Evolutionary conservation across 2,797 vertebrate species (phyloP).

Genomic region (Sebastolobus alascanus): DNA sequence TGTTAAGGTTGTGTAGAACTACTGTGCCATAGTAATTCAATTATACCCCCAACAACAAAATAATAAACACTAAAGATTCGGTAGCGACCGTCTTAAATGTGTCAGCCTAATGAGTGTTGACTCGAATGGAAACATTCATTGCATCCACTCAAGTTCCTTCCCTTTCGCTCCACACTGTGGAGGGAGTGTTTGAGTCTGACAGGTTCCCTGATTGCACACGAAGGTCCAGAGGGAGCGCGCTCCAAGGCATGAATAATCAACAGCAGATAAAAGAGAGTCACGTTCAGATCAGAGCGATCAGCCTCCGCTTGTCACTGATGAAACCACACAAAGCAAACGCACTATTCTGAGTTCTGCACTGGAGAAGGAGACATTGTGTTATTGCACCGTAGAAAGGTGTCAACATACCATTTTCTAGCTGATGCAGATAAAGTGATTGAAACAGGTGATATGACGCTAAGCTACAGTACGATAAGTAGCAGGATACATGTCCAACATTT

Average conservation of each 20-base stretch:
- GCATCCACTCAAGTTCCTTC: not conserved
- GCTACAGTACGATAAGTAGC: not conserved
- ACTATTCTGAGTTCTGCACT: not conserved
- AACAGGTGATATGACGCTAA: not conserved
- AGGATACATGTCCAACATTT: not conserved
- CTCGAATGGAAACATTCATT: not conserved
- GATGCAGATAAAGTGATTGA: not conserved
- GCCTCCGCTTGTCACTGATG: not conserved
- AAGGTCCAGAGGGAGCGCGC: conserved; percentile 12
- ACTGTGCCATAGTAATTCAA: not conserved
- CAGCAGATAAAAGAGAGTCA: conserved; percentile 43
- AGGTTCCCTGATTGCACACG: conserved; percentile 30
- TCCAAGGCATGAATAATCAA: conserved; percentile 45
- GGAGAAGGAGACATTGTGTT: not conserved
- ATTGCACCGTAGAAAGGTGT: not conserved
- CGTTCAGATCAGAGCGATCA: conserved; percentile 27
- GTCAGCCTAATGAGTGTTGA: not conserved
- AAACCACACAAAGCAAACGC: conserved; percentile 3
- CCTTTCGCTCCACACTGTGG: not conserved
- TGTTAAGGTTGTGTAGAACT: not conserved
- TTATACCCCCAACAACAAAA: not conserved
- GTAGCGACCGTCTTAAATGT: not conserved
- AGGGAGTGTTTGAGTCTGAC: conserved; percentile 6
- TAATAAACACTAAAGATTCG: not conserved
- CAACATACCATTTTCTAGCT: not conserved